Percentiles rank a stretch among this genome's conserved stretches.
Evolutionary conservation across 2,113 vertebrate genomes (phyloP).

Genomic region (Spea bombifrons): DNA sequence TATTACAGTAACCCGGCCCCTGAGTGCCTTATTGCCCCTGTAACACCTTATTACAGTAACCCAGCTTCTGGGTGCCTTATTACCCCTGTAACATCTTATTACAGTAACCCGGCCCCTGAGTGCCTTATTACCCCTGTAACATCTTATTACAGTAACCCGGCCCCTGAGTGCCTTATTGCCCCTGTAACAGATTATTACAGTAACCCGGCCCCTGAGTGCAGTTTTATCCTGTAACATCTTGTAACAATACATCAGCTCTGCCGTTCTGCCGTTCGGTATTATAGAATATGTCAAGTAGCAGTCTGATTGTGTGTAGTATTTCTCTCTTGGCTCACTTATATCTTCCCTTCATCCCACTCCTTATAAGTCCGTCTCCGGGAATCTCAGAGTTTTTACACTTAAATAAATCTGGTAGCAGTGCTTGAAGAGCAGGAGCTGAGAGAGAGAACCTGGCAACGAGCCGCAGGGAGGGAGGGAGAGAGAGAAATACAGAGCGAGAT

Average conservation of each 20-base stretch:
- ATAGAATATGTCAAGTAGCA: not conserved
- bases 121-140: slow-evolving; percentile 22
- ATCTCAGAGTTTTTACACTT: slow-evolving; percentile 36
- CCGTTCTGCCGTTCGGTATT: not conserved
- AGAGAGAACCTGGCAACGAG: slow-evolving; percentile 18
- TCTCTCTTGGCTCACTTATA: slow-evolving; percentile 14
- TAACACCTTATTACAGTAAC: slow-evolving; percentile 19
- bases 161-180: not conserved
- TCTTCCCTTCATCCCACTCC: slow-evolving; percentile 17
- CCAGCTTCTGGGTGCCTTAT: slow-evolving; percentile 15
- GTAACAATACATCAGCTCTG: not conserved
- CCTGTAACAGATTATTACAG: not conserved
- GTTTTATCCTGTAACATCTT: not conserved
- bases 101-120: slow-evolving; percentile 29
- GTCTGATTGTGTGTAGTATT: not conserved
- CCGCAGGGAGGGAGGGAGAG: slow-evolving; percentile 23
- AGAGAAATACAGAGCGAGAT: slow-evolving; percentile 32
- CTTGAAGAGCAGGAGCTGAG: slow-evolving; percentile 28
- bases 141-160: slow-evolving; percentile 14
- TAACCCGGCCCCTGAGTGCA: slow-evolving; percentile 1
- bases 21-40: not conserved
- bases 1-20: slow-evolving; percentile 22
- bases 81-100: slow-evolving; percentile 11
- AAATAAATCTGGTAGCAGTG: slow-evolving; percentile 48
- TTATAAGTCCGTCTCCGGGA: slow-evolving; percentile 47